phyloP scores from a whole-genome alignment of 2,113 vertebrate species.

The Trichechus manatus region DNA sequence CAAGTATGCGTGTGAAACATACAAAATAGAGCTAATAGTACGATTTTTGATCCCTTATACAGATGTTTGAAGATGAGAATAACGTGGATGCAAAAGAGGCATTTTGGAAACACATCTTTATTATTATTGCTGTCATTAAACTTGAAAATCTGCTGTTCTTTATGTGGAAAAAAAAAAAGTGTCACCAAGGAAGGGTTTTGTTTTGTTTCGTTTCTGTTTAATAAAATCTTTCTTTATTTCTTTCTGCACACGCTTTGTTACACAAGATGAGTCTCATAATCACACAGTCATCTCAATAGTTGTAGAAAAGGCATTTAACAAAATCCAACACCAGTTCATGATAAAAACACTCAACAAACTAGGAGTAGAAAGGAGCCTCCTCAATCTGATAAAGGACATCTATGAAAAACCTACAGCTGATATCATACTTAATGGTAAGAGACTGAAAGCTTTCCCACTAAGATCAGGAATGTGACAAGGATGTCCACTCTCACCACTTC shows the following conservation, averaged over 20 bases:
- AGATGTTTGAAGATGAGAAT: background rate
- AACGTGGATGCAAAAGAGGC: background rate
- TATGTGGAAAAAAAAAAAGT: background rate
- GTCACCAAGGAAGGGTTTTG: background rate
- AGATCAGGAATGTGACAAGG: background rate
- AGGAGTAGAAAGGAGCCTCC: background rate
- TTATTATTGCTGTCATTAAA: background rate
- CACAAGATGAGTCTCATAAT: background rate
- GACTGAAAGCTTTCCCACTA: background rate
- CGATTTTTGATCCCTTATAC: background rate
- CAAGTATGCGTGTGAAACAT: background rate
- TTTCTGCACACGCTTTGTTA: background rate
- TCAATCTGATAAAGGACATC: background rate
- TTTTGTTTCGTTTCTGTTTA: background rate
- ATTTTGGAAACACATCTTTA: background rate
- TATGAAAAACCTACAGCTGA: background rate
- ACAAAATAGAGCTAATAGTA: background rate
- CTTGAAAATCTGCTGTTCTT: background rate
- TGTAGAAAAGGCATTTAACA: background rate
- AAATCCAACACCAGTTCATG: background rate
- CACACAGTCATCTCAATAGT: background rate
- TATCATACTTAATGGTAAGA: background rate
- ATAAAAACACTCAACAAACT: background rate
- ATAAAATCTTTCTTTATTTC: background rate
- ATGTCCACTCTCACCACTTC: background rate